Percentiles rank a stretch among this genome's conserved stretches.
phyloP scores from a whole-genome alignment of 2,888 invertebrate genomes.

The Drosophila nigricruria region DNA sequence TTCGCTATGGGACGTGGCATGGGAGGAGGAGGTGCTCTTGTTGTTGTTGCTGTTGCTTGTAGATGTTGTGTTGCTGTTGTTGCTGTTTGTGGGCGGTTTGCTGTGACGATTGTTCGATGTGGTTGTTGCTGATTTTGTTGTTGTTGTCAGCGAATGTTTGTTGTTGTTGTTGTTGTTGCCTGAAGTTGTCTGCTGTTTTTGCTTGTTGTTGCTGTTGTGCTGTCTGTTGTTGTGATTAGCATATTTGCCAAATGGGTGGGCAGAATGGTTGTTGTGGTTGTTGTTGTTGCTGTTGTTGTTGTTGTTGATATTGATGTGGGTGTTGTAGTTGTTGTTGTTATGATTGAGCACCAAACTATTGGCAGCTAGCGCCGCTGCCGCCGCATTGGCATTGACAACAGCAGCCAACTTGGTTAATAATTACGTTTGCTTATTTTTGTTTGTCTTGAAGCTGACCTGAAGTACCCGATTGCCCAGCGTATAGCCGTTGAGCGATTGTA shows the following conservation, averaged over 20 bases:
- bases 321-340: slow-evolving; percentile 30
- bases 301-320: slow-evolving; percentile 32
- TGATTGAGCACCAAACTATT: slow-evolving; percentile 69
- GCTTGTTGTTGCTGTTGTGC: slow-evolving; percentile 19
- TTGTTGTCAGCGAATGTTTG: slow-evolving; percentile 3
- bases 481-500: slow-evolving; percentile 98
- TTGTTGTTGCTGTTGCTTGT: slow-evolving; percentile 15
- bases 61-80: slow-evolving; percentile 1
- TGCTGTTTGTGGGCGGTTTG: slow-evolving; percentile 30
- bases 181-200: slow-evolving; percentile 8
- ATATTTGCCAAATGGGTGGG: slow-evolving; percentile 49
- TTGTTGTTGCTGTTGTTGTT: slow-evolving; percentile 15
- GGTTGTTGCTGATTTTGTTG: slow-evolving; percentile 32
- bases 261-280: slow-evolving; percentile 31
- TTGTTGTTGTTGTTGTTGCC: slow-evolving; percentile 12
- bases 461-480: slow-evolving; percentile 97
- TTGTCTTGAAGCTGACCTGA: slow-evolving; percentile 98
- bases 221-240: slow-evolving; percentile 50
- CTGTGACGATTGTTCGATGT: slow-evolving; percentile 40
- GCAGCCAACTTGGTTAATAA: slow-evolving; percentile 84
- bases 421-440: slow-evolving; percentile 90
- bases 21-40: slow-evolving; percentile 34
- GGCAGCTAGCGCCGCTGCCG: slow-evolving; percentile 75
- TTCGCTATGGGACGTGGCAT: slow-evolving; percentile 28
- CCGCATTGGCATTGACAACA: slow-evolving; percentile 82